Percentiles rank a stretch among this genome's conserved stretches.
Evolutionary conservation across 2,888 invertebrate species (phyloP).

Genomic region (Cephus pygmeus): DNA sequence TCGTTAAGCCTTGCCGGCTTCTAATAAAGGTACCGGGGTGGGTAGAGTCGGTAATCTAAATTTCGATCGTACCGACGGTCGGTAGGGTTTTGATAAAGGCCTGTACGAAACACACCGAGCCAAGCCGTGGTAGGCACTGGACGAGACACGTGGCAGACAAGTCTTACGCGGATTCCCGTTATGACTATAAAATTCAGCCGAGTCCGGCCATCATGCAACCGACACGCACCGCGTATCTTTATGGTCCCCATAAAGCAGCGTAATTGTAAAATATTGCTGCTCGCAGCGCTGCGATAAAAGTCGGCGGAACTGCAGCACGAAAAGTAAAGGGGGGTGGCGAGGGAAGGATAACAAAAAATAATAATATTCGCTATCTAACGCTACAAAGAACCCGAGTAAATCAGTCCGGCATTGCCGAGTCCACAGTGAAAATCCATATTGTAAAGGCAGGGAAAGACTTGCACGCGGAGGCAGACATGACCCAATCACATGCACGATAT

Average conservation of each 20-base stretch:
- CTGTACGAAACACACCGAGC: conserved; percentile 1
- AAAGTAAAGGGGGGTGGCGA: background rate
- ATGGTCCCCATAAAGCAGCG: conserved; percentile 57
- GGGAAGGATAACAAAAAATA: conserved; percentile 32
- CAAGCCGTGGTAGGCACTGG: background rate
- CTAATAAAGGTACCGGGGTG: conserved; percentile 44
- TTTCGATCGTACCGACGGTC: conserved; percentile 24
- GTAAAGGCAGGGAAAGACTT: background rate
- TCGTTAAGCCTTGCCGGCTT: conserved; percentile 42
- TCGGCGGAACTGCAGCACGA: conserved; percentile 24
- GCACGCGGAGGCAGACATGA: background rate
- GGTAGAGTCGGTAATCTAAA: conserved; percentile 43
- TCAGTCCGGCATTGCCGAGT: conserved; percentile 42
- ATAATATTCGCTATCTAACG: conserved; percentile 43
- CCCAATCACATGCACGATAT: background rate
- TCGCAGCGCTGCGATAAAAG: conserved; percentile 48
- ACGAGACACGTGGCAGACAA: conserved; percentile 13
- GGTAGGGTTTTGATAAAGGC: conserved; percentile 15
- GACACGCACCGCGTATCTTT: conserved; percentile 60
- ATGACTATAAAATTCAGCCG: conserved; percentile 48
- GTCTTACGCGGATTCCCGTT: conserved; percentile 32
- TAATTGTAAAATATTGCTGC: conserved; percentile 61
- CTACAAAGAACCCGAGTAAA: conserved; percentile 48
- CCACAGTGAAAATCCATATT: background rate
- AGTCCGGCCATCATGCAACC: conserved; percentile 52